Evolutionary conservation across 2,888 invertebrate genomes (phyloP).

Genomic region (Mesorhabditis sp.): DNA sequence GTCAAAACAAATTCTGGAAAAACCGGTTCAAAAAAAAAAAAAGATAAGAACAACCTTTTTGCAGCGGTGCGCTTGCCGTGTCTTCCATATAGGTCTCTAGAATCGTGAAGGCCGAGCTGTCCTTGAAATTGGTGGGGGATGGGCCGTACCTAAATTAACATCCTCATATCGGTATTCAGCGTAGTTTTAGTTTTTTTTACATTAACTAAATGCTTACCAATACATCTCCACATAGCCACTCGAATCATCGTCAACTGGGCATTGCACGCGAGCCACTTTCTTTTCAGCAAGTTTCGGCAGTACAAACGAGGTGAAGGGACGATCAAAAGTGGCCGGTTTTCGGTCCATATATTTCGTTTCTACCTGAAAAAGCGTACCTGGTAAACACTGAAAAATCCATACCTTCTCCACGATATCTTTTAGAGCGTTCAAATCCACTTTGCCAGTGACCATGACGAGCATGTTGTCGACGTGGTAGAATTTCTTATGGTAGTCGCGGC

Average conservation of each 20-base stretch:
- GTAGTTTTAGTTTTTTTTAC: neutral
- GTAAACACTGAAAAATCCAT: constrained; percentile 13
- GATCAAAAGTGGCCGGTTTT: constrained; percentile 35
- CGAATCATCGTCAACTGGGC: constrained; percentile 50
- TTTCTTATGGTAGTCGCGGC: constrained; percentile 75
- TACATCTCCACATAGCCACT: constrained; percentile 46
- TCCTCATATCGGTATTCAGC: neutral
- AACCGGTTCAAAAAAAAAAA: neutral
- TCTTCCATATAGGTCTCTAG: constrained; percentile 68
- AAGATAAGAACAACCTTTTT: constrained; percentile 59
- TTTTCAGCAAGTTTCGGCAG: constrained; percentile 22
- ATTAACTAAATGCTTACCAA: constrained; percentile 43
- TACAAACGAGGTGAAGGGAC: constrained; percentile 37
- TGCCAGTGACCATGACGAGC: constrained; percentile 77
- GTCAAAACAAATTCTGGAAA: constrained; percentile 41
- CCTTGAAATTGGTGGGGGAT: constrained; percentile 21
- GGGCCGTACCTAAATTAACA: constrained; percentile 24
- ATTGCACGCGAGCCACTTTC: constrained; percentile 29
- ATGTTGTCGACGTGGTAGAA: constrained; percentile 86
- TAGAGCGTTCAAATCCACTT: constrained; percentile 69
- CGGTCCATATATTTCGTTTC: too few species aligned
- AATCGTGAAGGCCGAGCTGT: constrained; percentile 31
- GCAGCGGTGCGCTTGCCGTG: constrained; percentile 80
- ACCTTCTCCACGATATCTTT: constrained; percentile 72
- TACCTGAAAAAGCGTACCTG: neutral